phyloP scores from a whole-genome alignment of 2,113 vertebrate genomes.

The Tympanuchus pallidicinctus region DNA sequence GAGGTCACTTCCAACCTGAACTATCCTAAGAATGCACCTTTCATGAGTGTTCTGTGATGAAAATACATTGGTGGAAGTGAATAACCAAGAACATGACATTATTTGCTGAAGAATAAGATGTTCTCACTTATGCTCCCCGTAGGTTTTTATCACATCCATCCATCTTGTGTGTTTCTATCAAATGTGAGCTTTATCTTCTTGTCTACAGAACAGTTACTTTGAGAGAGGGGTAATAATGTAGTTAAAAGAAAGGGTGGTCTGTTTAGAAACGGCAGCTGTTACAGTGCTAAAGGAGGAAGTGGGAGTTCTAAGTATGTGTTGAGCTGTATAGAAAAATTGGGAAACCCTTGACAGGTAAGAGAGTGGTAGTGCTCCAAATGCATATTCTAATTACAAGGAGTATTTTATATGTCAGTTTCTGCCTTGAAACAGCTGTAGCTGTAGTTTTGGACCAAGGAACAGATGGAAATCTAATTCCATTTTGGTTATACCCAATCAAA shows the following conservation, averaged over 20 bases:
- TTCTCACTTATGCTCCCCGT: not conserved
- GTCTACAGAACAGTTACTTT: not conserved
- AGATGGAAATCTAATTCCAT: not conserved
- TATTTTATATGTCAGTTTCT: not conserved
- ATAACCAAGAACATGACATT: not conserved
- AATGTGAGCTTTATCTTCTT: not conserved
- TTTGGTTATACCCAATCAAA: not conserved
- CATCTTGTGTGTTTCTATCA: not conserved
- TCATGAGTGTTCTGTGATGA: not conserved
- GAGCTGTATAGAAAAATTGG: not conserved
- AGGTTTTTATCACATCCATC: not conserved
- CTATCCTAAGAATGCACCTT: not conserved
- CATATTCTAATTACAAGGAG: not conserved
- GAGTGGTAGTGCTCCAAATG: not conserved
- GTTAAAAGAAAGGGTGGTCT: not conserved
- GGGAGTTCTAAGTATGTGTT: not conserved
- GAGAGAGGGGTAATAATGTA: not conserved
- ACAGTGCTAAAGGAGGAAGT: not conserved
- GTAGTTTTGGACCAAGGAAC: not conserved
- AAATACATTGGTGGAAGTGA: not conserved
- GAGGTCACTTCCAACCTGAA: not conserved
- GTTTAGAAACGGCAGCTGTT: not conserved
- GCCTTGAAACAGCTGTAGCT: not conserved
- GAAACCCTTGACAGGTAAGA: not conserved
- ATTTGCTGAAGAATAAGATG: not conserved